A percentile compares a stretch with the other conserved stretches of the same genome.
phyloP scores from a whole-genome alignment of 2,797 vertebrate genomes.

The Lophius americanus region DNA sequence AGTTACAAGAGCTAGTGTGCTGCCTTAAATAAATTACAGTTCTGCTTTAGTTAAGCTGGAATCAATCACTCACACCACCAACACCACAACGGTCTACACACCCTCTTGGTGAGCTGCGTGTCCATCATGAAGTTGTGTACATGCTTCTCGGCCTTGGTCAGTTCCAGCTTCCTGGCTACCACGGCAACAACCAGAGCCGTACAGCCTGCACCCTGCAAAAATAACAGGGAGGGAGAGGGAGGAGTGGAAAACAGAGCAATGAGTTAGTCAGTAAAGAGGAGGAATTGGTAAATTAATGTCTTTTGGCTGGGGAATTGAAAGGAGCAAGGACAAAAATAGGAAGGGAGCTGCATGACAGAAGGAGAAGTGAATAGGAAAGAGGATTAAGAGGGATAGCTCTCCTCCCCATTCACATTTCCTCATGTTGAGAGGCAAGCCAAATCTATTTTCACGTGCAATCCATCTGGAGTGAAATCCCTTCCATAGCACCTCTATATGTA shows the following conservation, averaged over 20 bases:
- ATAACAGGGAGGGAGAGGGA: conserved; percentile 20
- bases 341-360: conserved; percentile 49
- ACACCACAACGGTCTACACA: conserved; percentile 72
- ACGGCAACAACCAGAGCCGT: conserved; percentile 97
- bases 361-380: conserved; percentile 58
- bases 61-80: conserved; percentile 39
- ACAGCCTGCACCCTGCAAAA: conserved; percentile 89
- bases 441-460: conserved; percentile 74
- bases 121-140: conserved; percentile 99
- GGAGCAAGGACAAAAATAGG: conserved; percentile 59
- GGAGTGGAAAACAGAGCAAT: conserved; percentile 35
- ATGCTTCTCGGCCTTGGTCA: conserved; percentile 98
- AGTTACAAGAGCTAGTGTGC: too few relatives aligned
- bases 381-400: conserved; percentile 62
- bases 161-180: conserved; percentile 97
- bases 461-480: conserved; percentile 74
- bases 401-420: conserved; percentile 70
- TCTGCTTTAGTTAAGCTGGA: conserved; percentile 16
- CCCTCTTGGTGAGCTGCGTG: conserved; percentile 97
- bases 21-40: conserved; percentile 1
- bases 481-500: conserved; percentile 57
- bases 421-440: conserved; percentile 65
- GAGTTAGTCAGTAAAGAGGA: conserved; percentile 61
- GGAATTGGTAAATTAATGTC: conserved; percentile 51
- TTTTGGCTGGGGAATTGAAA: conserved; percentile 58